Percentiles rank a stretch among this genome's conserved stretches.
Conservation (phyloP, 1,140 invertebrate genomes). For the Drosophila jambulina region DNA sequence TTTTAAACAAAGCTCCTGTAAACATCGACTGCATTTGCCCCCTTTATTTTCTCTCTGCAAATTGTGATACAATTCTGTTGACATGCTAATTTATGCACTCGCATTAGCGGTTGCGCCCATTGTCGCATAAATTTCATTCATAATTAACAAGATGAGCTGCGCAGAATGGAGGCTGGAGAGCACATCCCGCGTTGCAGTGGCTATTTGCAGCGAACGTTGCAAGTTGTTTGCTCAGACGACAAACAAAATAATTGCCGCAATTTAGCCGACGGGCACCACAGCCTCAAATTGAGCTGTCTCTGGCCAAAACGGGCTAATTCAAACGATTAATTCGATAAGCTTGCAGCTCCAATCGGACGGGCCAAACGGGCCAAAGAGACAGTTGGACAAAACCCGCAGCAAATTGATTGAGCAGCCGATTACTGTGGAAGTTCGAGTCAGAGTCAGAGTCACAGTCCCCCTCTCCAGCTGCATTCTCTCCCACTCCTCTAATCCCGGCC, state of each 20-base stretch:
- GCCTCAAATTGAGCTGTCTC: constrained; percentile 68
- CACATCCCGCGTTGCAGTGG: constrained; percentile 9
- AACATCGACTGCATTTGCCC: background rate
- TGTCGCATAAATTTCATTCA: constrained; percentile 80
- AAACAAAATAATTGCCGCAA: constrained; percentile 79
- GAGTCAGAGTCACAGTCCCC: background rate
- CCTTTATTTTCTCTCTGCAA: constrained; percentile 17
- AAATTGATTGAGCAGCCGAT: constrained; percentile 80
- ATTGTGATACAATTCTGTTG: constrained; percentile 32
- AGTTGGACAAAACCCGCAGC: constrained; percentile 68
- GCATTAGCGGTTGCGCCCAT: constrained; percentile 61
- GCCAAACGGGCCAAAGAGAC: constrained; percentile 34
- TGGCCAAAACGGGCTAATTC: constrained; percentile 66
- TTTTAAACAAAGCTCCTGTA: background rate
- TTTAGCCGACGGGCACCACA: constrained; percentile 38
- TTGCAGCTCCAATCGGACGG: constrained; percentile 62
- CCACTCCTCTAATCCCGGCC: constrained; percentile 16
- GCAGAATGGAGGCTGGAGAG: constrained; percentile 13
- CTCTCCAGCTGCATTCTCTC: background rate
- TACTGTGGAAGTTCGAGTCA: constrained; percentile 56
- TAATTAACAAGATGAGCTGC: constrained; percentile 74
- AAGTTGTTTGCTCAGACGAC: constrained; percentile 63
- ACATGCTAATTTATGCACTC: constrained; percentile 45
- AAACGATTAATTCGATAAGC: constrained; percentile 82
- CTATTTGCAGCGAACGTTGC: constrained; percentile 8